Evolutionary conservation across 2,888 invertebrate genomes (phyloP).

Genomic region (Hydropsyche betteni): DNA sequence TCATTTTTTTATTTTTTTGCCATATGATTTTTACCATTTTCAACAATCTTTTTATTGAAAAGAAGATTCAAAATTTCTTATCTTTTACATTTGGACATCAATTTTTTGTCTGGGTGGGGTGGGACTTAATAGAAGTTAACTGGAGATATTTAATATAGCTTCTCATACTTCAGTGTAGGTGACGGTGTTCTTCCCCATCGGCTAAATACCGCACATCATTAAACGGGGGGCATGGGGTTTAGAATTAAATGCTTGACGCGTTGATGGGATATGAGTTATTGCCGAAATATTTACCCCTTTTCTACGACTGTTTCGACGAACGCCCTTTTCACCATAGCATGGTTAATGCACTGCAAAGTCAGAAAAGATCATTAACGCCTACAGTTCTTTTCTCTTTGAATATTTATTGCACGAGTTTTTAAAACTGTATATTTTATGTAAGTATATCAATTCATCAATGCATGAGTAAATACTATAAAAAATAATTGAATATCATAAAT

Average conservation of each 20-base stretch:
- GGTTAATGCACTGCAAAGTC: background rate
- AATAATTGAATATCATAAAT: too few relatives aligned
- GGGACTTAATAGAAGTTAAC: slow-evolving; percentile 2
- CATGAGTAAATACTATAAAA: too few relatives aligned
- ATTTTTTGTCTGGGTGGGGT: background rate
- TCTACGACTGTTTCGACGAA: background rate
- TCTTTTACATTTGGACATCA: too few relatives aligned
- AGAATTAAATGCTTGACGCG: slow-evolving; percentile 50
- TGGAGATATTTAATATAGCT: slow-evolving; percentile 35
- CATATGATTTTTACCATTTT: too few relatives aligned
- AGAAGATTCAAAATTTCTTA: too few relatives aligned
- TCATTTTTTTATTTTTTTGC: too few relatives aligned
- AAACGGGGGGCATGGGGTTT: slow-evolving; percentile 41
- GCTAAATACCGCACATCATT: slow-evolving; percentile 51
- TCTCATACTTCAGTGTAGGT: slow-evolving; percentile 8
- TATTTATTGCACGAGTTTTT: too few relatives aligned
- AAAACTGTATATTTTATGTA: too few relatives aligned
- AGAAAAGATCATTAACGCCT: too few relatives aligned
- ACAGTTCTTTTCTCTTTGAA: too few relatives aligned
- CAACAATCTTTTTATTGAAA: too few relatives aligned
- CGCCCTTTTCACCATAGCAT: background rate
- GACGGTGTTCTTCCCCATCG: slow-evolving; percentile 34
- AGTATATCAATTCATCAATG: too few relatives aligned
- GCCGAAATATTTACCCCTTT: slow-evolving; percentile 50
- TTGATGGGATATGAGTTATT: slow-evolving; percentile 51